Percentiles rank a stretch among this genome's conserved stretches.
phyloP scores from a whole-genome alignment of 2,113 vertebrate species.

The Cinclus cinclus region DNA sequence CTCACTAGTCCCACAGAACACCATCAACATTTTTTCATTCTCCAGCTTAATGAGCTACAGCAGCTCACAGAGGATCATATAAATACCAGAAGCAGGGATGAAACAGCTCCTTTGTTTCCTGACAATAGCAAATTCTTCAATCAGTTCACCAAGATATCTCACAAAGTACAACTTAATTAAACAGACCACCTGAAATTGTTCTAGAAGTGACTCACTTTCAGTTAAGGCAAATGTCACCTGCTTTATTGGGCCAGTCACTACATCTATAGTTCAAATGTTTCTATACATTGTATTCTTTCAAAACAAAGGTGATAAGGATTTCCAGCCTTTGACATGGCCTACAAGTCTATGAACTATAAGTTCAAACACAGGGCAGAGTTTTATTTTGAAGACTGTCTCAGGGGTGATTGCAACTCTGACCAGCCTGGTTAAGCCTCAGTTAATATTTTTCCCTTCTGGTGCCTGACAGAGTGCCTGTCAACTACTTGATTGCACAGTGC shows the following conservation, averaged over 20 bases:
- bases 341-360: not conserved
- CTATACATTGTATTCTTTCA: not conserved
- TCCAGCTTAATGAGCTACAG: not conserved
- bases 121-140: not conserved
- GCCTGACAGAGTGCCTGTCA: not conserved
- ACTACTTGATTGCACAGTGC: accelerated
- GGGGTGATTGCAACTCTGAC: not conserved
- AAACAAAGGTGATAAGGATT: not conserved
- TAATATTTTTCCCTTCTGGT: not conserved
- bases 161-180: not conserved
- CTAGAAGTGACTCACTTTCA: not conserved
- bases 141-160: not conserved
- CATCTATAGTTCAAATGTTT: not conserved
- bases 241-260: not conserved
- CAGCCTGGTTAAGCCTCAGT: not conserved
- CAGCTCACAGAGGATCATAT: not conserved
- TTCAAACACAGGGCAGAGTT: not conserved
- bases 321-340: not conserved
- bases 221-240: not conserved
- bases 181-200: not conserved
- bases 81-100: not conserved
- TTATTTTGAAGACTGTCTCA: not conserved
- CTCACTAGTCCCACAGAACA: not conserved
- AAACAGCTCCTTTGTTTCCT: not conserved
- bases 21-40: not conserved